Evolutionary conservation across 1,140 invertebrate species (phyloP), one percentile per base, ranked within the genome.

Genomic region (Brachionus calyciflorus): DNA sequence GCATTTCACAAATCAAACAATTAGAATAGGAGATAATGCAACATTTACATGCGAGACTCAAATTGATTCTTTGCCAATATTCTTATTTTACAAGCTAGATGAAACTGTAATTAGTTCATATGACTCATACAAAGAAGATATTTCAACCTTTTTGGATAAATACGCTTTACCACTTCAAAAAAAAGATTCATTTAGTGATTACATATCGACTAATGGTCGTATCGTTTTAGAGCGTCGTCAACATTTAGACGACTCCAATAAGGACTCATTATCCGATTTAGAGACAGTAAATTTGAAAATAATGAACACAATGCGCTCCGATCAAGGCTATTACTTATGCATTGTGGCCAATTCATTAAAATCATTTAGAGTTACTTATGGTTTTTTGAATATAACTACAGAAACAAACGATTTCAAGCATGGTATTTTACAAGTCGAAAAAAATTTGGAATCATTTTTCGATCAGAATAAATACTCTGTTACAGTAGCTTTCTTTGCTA

Each of bases 31-130:
- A 33, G 26, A 73, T 7, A 73, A 73, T 73, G 69, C 24, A 7
- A 73, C 69, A 3, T 73, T 73, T 30, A 73, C 69, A 30, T 73
- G 69, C 17, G 48, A 73, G 46, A 73, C 69, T 1, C 69, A 73
- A 55, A 73, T 73, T 30, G 69, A 73, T 28, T 37, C 69, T 6
- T 37, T 51, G 12, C 69, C 69, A 37, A 55, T 73, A 3, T 73
- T 73, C 41, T 21, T 73, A 7, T 73, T 73, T 19, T 73, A 51
- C 28, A 73, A 73, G 28, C 33, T 73, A 24, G 40, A 46, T 17
- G 12, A 49, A 21, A n/a, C 28, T n/a, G 51, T 73, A 0, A 21
- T 73, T 5, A 12, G 24, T 21, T 26, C 26, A 19, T 73, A 73
- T 10, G 19, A 28, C 3, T 37, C 21, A 7, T 3, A 65, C 24